Evolutionary conservation across 2,888 invertebrate genomes (phyloP).

Genomic region (Cinara cedri): DNA sequence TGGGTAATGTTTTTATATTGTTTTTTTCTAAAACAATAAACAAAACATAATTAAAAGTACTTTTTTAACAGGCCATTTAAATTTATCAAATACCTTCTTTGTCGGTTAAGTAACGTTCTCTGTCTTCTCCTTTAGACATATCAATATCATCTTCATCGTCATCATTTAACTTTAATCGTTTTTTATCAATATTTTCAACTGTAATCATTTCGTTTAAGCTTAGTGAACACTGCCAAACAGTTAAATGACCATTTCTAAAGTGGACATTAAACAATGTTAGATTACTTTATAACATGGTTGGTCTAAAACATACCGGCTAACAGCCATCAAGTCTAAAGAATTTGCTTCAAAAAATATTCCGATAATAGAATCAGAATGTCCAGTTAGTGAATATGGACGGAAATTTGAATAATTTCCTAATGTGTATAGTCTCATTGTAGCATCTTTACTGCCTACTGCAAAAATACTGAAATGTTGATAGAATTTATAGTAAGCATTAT

Average conservation of each 20-base stretch:
- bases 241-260: slow-evolving; percentile 78
- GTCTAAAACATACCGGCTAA: slow-evolving; percentile 66
- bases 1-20: slow-evolving; percentile 57
- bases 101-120: slow-evolving; percentile 58
- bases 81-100: slow-evolving; percentile 56
- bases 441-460: slow-evolving; percentile 90
- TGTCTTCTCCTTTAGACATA: slow-evolving; percentile 59
- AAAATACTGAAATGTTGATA: slow-evolving; percentile 67
- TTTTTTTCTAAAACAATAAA: slow-evolving; percentile 34
- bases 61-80: background rate
- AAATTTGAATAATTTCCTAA: slow-evolving; percentile 78
- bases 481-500: background rate
- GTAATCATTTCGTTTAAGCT: slow-evolving; percentile 71
- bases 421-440: slow-evolving; percentile 80
- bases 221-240: slow-evolving; percentile 84
- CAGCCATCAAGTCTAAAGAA: slow-evolving; percentile 82
- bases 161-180: slow-evolving; percentile 65
- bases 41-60: slow-evolving; percentile 12
- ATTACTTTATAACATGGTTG: background rate
- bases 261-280: background rate
- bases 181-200: slow-evolving; percentile 62
- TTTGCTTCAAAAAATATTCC: slow-evolving; percentile 87
- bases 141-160: slow-evolving; percentile 60
- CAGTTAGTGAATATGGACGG: slow-evolving; percentile 76
- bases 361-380: slow-evolving; percentile 84